These are phyloP conservation scores for Drosophila siamana DNA, from an alignment of 2,888 invertebrate genomes.

Conservation along the genomic window DNA sequence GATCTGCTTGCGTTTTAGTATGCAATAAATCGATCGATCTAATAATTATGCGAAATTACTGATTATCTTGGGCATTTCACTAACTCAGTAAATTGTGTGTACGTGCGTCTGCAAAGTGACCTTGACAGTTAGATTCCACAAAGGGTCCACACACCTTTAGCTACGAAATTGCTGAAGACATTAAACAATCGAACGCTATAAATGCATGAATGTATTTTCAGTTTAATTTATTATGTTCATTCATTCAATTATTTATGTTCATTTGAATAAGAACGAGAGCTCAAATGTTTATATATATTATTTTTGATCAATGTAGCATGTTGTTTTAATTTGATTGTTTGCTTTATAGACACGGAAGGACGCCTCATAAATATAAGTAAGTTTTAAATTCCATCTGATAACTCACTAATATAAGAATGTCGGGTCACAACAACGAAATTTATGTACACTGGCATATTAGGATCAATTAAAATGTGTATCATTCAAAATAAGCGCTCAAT, in stretches of 20 bases:
- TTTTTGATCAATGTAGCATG: neutral
- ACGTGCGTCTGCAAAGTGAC: slow-evolving; percentile 77
- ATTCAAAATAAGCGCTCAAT: neutral
- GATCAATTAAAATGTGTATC: slow-evolving; percentile 40
- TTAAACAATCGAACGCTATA: neutral
- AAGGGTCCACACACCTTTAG: neutral
- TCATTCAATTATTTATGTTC: too few species aligned
- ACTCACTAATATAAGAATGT: neutral
- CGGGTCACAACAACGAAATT: too few species aligned
- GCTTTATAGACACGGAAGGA: neutral
- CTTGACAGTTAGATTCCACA: slow-evolving; percentile 53
- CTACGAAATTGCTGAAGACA: neutral
- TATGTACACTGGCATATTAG: neutral
- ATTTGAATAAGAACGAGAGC: too few species aligned
- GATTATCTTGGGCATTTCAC: slow-evolving; percentile 73
- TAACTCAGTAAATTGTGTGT: slow-evolving; percentile 79
- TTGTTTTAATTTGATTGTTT: neutral
- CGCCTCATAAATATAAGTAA: too few species aligned
- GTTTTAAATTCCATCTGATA: neutral
- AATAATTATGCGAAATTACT: slow-evolving; percentile 74
- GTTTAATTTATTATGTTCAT: too few species aligned
- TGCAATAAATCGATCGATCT: slow-evolving; percentile 64
- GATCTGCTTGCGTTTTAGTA: slow-evolving; percentile 59
- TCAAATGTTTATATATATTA: too few species aligned
- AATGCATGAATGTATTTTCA: neutral